Evolutionary conservation across 2,797 vertebrate species (phyloP).

Genomic region (Notolabrus celidotus): DNA sequence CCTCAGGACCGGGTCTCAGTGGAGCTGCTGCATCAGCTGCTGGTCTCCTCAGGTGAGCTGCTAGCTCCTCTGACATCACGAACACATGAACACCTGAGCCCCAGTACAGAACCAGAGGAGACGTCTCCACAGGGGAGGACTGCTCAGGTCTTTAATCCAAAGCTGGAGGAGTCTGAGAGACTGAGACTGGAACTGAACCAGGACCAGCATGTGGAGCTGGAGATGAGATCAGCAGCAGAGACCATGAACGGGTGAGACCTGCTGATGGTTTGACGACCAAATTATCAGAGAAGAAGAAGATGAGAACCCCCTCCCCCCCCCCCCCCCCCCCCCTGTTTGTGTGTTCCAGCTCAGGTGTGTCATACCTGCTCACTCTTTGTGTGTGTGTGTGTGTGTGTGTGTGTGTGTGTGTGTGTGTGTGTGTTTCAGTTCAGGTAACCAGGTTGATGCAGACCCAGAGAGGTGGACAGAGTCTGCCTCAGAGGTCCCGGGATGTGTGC

Average conservation of each 20-base stretch:
- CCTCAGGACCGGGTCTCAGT: slow-evolving; percentile 46
- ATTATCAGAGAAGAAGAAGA: too few relatives aligned
- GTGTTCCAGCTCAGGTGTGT: too few relatives aligned
- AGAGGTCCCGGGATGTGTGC: slow-evolving; percentile 13
- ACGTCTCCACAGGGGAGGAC: neutral
- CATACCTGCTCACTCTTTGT: too few relatives aligned
- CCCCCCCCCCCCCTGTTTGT: too few relatives aligned
- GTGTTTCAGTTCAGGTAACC: neutral
- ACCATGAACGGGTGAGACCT: neutral
- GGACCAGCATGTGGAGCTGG: neutral
- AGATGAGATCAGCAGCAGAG: neutral
- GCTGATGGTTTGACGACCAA: too few relatives aligned
- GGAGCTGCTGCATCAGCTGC: slow-evolving; percentile 70
- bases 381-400: neutral
- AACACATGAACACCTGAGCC: slow-evolving; percentile 19
- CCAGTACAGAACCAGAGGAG: neutral
- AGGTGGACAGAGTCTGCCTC: neutral
- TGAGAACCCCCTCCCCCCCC: too few relatives aligned
- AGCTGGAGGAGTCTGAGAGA: neutral
- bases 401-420: too few relatives aligned
- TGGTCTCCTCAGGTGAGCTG: slow-evolving; percentile 75
- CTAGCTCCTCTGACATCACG: slow-evolving; percentile 59
- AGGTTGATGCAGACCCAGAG: neutral
- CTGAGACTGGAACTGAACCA: neutral
- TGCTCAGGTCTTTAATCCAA: neutral